phyloP scores from a whole-genome alignment of 2,113 vertebrate genomes.

The Oxyruncus cristatus region DNA sequence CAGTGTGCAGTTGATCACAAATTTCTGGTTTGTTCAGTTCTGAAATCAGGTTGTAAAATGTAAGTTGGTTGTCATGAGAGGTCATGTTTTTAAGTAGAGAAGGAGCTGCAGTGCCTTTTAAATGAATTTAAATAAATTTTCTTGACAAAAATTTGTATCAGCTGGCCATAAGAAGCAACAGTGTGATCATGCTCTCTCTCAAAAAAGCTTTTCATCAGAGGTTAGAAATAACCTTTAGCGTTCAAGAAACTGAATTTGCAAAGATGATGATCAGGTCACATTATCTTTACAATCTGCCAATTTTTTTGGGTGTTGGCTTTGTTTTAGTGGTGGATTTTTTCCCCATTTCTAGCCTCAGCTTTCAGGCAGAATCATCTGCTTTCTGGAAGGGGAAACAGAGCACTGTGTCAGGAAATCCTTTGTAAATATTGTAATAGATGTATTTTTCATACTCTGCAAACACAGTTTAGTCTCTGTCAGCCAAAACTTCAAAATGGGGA shows the following conservation, averaged over 20 bases:
- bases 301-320: neutral
- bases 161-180: neutral
- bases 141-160: slow-evolving; percentile 28
- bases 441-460: neutral
- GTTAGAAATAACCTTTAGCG: neutral
- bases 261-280: neutral
- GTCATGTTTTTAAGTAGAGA: neutral
- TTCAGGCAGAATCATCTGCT: neutral
- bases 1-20: neutral
- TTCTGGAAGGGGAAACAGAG: neutral
- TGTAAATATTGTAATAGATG: neutral
- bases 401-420: neutral
- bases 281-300: neutral
- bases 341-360: neutral
- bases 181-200: neutral
- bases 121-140: too few species aligned
- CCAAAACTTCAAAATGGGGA: neutral
- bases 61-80: slow-evolving; percentile 33
- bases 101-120: neutral
- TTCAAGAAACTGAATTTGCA: neutral
- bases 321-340: neutral
- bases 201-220: neutral
- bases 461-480: neutral
- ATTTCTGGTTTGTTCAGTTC: neutral
- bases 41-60: slow-evolving; percentile 12